Evolutionary conservation across 2,113 vertebrate species (phyloP).

Genomic region (Nycticryphes semicollaris): DNA sequence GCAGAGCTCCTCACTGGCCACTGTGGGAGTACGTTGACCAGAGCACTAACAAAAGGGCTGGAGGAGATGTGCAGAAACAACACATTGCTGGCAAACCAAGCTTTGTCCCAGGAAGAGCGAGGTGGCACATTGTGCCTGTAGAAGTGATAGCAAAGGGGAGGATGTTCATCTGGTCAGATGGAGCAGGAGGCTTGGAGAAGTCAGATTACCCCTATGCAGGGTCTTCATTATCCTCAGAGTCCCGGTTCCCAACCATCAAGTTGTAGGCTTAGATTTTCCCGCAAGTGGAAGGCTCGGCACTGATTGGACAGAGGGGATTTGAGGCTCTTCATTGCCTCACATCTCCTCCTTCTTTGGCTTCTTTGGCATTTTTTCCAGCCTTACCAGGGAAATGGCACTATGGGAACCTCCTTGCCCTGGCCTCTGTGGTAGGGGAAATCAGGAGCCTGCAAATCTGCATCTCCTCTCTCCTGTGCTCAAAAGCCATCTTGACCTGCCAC

Average conservation of each 20-base stretch:
- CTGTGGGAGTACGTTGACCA: fast-evolving
- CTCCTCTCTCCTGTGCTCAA: background rate
- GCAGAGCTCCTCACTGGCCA: background rate
- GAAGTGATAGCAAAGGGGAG: background rate
- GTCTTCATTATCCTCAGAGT: background rate
- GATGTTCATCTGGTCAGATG: background rate
- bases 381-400: background rate
- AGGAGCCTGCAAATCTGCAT: background rate
- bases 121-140: background rate
- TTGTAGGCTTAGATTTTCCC: background rate
- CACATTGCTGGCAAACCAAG: background rate
- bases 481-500: background rate
- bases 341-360: background rate
- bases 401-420: background rate
- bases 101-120: background rate
- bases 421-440: background rate
- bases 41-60: background rate
- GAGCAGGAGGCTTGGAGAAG: background rate
- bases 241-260: background rate
- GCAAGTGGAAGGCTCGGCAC: background rate
- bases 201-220: background rate
- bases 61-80: background rate
- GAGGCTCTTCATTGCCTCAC: background rate
- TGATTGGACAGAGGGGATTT: background rate
- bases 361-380: background rate